Conservation (phyloP, 2,797 vertebrate genomes). For the Novumbra hubbsi region DNA sequence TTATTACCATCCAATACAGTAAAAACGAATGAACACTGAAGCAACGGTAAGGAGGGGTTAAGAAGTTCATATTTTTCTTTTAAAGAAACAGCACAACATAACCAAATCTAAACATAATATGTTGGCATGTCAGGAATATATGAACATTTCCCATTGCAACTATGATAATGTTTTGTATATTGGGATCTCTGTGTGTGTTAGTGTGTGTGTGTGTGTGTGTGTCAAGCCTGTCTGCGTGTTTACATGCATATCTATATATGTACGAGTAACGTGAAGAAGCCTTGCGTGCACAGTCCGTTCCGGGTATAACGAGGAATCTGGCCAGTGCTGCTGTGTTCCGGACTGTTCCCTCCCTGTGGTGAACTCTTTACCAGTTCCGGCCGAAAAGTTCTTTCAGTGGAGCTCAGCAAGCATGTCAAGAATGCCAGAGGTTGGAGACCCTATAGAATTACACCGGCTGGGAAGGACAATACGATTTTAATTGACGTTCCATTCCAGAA, state of each 20-base stretch:
- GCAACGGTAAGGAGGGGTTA: neutral
- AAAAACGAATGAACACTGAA: neutral
- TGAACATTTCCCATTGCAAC: neutral
- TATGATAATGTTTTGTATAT: neutral
- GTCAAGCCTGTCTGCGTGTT: too few relatives aligned
- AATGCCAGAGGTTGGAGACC: slow-evolving; percentile 14
- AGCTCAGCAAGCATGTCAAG: slow-evolving; percentile 7
- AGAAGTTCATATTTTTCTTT: too few relatives aligned
- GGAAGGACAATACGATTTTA: neutral
- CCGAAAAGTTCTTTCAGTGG: slow-evolving; percentile 3
- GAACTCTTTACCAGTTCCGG: neutral
- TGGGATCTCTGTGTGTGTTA: neutral
- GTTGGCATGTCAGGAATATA: neutral
- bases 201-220: neutral
- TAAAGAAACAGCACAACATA: too few relatives aligned
- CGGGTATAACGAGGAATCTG: neutral
- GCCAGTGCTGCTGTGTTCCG: neutral
- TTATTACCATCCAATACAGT: neutral
- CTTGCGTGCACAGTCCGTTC: neutral
- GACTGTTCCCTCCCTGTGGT: slow-evolving; percentile 1
- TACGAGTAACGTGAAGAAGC: slow-evolving; percentile 1
- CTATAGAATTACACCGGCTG: slow-evolving; percentile 1
- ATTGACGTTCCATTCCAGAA: neutral
- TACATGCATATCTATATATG: neutral
- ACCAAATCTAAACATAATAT: neutral